phyloP scores from a whole-genome alignment of 1,140 invertebrate genomes.

The Lepidurus packardi region DNA sequence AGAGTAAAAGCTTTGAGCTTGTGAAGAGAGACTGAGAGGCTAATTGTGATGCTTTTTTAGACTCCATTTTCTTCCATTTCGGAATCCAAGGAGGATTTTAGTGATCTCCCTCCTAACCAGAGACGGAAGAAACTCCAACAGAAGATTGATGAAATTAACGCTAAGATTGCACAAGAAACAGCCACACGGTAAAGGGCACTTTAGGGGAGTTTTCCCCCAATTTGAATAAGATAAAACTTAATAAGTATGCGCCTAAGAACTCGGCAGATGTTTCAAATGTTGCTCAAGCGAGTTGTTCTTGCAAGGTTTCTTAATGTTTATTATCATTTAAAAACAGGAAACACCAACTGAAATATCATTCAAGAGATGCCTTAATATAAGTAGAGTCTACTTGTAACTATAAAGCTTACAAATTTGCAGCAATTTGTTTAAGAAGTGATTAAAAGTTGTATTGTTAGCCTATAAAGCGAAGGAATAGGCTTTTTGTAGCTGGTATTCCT shows the following conservation, averaged over 20 bases:
- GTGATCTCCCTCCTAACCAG: conserved; percentile 94
- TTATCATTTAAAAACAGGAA: no score
- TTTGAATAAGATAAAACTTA: neutral
- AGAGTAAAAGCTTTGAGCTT: neutral
- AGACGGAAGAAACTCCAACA: conserved; percentile 85
- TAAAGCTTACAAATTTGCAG: no score
- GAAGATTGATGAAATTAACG: conserved; percentile 80
- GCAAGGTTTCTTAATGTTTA: conserved; percentile 27
- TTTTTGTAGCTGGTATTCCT: no score
- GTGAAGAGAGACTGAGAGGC: neutral
- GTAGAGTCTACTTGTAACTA: no score
- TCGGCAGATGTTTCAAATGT: neutral
- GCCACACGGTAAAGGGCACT: conserved; percentile 60
- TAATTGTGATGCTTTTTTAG: conserved; percentile 25
- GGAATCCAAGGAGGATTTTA: conserved; percentile 62
- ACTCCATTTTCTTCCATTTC: conserved; percentile 28
- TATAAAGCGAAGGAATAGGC: no score
- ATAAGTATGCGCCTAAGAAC: neutral
- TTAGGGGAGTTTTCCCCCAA: neutral
- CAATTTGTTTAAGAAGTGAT: no score
- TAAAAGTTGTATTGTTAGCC: no score
- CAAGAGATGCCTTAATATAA: no score
- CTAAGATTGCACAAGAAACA: conserved; percentile 85
- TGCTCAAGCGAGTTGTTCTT: neutral
- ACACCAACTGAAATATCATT: no score